These are phyloP conservation scores for Passer domesticus DNA, from an alignment of 2,113 vertebrate genomes.

Conservation along the genomic window DNA sequence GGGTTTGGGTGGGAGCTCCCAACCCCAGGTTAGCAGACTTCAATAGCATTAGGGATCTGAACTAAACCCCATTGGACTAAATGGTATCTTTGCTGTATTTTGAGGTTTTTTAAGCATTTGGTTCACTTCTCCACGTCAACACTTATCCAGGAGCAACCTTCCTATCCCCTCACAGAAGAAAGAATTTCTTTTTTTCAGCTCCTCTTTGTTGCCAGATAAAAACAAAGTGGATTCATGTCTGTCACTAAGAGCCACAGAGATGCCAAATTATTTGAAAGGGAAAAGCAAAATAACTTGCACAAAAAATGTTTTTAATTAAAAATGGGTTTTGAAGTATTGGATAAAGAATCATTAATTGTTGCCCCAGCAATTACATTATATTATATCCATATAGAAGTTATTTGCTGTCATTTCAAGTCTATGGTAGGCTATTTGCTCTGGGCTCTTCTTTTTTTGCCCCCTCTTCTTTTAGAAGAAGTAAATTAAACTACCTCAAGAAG, in stretches of 20 bases:
- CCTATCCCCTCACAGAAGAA: background rate
- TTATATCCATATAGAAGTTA: background rate
- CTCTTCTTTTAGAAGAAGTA: background rate
- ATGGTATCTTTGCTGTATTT: background rate
- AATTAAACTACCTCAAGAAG: slow-evolving; percentile 26
- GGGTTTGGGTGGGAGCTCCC: background rate
- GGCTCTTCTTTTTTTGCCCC: background rate
- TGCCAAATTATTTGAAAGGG: background rate
- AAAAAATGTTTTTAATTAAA: slow-evolving; percentile 22
- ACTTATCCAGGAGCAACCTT: background rate
- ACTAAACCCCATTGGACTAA: background rate
- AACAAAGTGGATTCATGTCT: background rate
- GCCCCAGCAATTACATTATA: background rate
- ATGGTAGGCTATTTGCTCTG: slow-evolving; percentile 4
- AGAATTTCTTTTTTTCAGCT: background rate
- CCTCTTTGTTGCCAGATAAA: background rate
- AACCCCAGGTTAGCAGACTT: background rate
- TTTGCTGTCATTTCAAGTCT: background rate
- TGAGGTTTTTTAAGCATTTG: background rate
- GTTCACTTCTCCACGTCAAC: background rate
- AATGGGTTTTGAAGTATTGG: slow-evolving; percentile 26
- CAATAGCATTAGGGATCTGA: background rate
- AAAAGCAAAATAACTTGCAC: background rate
- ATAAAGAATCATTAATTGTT: slow-evolving; percentile 4
- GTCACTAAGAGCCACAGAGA: background rate